Evolutionary conservation across 2,113 vertebrate species (phyloP).

Genomic region (Egretta garzetta): DNA sequence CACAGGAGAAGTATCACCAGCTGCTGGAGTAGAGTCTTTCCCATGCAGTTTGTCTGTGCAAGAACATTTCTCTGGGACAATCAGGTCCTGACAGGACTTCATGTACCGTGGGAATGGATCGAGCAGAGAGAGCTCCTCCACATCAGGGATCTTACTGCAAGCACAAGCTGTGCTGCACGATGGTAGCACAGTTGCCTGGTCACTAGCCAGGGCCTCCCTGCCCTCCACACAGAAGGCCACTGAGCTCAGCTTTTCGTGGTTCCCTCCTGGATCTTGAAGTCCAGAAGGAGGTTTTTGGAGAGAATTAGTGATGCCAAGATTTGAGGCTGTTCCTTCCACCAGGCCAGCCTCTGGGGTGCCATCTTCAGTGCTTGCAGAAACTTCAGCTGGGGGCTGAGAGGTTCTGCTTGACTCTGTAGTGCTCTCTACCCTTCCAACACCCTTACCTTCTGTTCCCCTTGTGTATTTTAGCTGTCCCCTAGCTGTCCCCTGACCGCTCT

Average conservation of each 20-base stretch:
- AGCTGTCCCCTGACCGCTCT: constrained; percentile 80
- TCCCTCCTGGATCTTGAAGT: constrained; percentile 60
- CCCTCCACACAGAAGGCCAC: background rate
- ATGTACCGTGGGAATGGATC: constrained; percentile 81
- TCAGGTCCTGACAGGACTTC: constrained; percentile 82
- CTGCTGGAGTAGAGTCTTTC: constrained; percentile 19
- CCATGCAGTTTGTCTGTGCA: constrained; percentile 47
- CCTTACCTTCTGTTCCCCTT: constrained; percentile 59
- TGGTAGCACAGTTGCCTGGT: background rate
- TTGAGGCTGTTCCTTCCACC: constrained; percentile 50
- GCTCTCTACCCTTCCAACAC: constrained; percentile 59
- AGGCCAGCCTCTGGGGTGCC: constrained; percentile 57
- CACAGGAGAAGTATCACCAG: constrained; percentile 33
- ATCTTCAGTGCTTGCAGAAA: constrained; percentile 67
- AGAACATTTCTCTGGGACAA: constrained; percentile 75
- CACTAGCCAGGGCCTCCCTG: background rate
- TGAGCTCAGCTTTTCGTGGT: constrained; percentile 29
- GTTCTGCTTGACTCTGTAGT: constrained; percentile 38
- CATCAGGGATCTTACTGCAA: constrained; percentile 69
- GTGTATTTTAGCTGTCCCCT: constrained; percentile 76
- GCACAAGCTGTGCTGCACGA: background rate
- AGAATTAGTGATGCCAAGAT: constrained; percentile 34
- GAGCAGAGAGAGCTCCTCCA: constrained; percentile 79
- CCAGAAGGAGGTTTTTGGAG: constrained; percentile 42
- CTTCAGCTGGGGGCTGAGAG: constrained; percentile 41